Conservation (phyloP, 37 sponge, comb jelly and placozoan genomes). For the Beroe forskalii region DNA sequence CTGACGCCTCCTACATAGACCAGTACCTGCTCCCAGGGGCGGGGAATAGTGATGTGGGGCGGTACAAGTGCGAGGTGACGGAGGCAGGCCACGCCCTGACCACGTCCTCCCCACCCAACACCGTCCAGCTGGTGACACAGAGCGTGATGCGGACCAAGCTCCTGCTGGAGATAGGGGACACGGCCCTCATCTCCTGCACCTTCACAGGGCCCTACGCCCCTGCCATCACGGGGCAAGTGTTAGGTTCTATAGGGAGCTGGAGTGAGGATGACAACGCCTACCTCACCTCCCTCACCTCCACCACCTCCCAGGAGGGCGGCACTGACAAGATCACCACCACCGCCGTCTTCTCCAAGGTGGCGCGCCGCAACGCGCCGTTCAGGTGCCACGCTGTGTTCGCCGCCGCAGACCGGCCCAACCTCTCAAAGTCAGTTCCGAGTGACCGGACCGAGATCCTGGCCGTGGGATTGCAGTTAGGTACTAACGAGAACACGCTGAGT, state of each 20-base stretch:
- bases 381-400: neutral
- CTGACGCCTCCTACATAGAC: neutral
- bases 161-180: conserved; percentile 3
- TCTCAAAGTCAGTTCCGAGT: neutral
- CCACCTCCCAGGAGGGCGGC: neutral
- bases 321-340: neutral
- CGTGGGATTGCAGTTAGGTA: neutral
- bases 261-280: neutral
- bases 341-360: conserved; percentile 11
- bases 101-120: neutral
- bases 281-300: neutral
- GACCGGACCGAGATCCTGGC: neutral
- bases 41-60: neutral
- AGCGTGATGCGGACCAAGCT: neutral
- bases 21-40: neutral
- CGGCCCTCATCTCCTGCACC: conserved; percentile 8
- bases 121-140: neutral
- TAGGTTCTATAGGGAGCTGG: neutral
- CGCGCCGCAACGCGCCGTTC: neutral
- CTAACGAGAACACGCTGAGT: neutral
- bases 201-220: conserved; percentile 41
- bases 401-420: neutral
- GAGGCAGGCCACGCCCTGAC: neutral
- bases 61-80: conserved; percentile 13
- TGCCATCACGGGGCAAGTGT: neutral